These are phyloP conservation scores for Eupithecia exiguata DNA, from an alignment of 2,888 invertebrate genomes.

Conservation along the genomic window DNA sequence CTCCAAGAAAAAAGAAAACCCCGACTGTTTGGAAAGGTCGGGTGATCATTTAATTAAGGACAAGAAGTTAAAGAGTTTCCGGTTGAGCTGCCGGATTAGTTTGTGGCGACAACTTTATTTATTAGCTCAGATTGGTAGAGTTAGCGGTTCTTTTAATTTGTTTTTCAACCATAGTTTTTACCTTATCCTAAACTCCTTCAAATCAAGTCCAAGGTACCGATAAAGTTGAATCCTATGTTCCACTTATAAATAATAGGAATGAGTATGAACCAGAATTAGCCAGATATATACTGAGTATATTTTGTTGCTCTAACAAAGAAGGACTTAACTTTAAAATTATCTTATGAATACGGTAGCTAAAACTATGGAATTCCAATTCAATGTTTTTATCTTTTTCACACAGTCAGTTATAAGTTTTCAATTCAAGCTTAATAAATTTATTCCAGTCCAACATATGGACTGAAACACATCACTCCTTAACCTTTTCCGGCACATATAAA, in stretches of 20 bases:
- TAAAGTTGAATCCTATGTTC: neutral
- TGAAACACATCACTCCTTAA: slow-evolving; percentile 36
- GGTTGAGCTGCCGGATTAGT: slow-evolving; percentile 49
- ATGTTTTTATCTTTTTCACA: neutral
- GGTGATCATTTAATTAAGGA: slow-evolving; percentile 73
- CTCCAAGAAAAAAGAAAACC: neutral
- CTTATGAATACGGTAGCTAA: neutral
- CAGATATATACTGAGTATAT: neutral
- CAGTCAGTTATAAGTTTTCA: neutral
- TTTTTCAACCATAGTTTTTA: neutral
- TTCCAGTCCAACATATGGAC: neutral
- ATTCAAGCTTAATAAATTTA: neutral
- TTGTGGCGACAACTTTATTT: slow-evolving; percentile 20
- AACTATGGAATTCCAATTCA: neutral
- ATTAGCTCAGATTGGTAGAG: neutral
- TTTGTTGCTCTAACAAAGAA: neutral
- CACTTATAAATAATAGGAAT: neutral
- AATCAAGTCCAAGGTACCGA: neutral
- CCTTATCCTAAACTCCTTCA: neutral
- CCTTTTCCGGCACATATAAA: slow-evolving; percentile 37
- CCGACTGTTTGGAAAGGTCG: slow-evolving; percentile 8
- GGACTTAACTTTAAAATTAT: neutral
- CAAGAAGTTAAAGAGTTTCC: slow-evolving; percentile 60
- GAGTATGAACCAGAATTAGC: neutral
- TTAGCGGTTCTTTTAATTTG: slow-evolving; percentile 7